These are phyloP conservation scores for Sitodiplosis mosellana DNA, from an alignment of 1,140 invertebrate species.

Conservation along the genomic window DNA sequence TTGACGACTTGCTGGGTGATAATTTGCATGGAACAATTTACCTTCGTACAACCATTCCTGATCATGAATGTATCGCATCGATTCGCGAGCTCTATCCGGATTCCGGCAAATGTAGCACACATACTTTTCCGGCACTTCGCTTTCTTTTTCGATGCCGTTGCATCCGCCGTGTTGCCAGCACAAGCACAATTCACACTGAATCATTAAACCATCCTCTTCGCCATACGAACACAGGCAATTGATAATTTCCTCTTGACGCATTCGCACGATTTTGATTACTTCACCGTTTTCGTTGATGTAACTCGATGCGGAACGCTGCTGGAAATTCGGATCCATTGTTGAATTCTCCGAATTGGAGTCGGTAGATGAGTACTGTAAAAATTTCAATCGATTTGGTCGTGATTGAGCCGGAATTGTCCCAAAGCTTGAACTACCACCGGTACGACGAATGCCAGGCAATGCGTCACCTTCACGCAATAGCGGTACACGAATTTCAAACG, in stretches of 20 bases:
- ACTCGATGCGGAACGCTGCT: slow-evolving; percentile 4
- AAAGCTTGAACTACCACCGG: too few species aligned
- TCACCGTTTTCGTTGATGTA: slow-evolving; percentile 36
- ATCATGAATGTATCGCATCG: slow-evolving; percentile 57
- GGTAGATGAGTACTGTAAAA: too few species aligned
- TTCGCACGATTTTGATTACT: slow-evolving; percentile 42
- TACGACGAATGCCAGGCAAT: too few species aligned
- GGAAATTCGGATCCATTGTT: too few species aligned
- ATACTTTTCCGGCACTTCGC: slow-evolving; percentile 75
- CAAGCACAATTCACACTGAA: slow-evolving; percentile 83
- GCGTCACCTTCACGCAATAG: too few species aligned
- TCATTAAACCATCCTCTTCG: slow-evolving; percentile 88
- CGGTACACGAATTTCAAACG: too few species aligned
- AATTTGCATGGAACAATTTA: slow-evolving; percentile 38
- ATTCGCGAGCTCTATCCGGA: slow-evolving; percentile 48
- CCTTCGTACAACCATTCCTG: slow-evolving; percentile 78
- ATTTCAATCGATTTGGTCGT: too few species aligned
- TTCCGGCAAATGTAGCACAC: slow-evolving; percentile 72
- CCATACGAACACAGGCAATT: slow-evolving; percentile 62
- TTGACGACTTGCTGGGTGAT: slow-evolving; percentile 21
- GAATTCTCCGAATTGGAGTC: too few species aligned
- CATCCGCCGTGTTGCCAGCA: slow-evolving; percentile 90
- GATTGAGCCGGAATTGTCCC: too few species aligned
- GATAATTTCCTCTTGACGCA: slow-evolving; percentile 62
- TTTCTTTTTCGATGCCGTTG: slow-evolving; percentile 59